These are phyloP conservation scores for Lonchura striata DNA, from an alignment of 2,113 vertebrate genomes.

Conservation along the genomic window DNA sequence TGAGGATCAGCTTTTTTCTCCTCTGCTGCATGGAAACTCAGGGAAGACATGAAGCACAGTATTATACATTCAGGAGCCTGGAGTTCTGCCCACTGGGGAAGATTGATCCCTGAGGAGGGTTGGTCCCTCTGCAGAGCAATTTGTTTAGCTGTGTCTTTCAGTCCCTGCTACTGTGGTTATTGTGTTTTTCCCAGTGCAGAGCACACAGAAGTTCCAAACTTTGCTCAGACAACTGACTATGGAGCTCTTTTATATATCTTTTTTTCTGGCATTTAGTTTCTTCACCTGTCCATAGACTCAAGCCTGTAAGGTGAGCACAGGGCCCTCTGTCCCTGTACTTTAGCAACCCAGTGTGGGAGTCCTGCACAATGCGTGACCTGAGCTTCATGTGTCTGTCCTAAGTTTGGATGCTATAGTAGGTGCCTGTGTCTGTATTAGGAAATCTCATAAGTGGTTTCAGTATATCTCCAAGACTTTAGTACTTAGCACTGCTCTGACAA, in stretches of 20 bases:
- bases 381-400: not conserved
- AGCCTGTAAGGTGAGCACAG: not conserved
- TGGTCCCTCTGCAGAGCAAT: accelerated
- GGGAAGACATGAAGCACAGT: not conserved
- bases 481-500: not conserved
- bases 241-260: not conserved
- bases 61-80: not conserved
- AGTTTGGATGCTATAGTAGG: not conserved
- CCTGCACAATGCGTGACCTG: not conserved
- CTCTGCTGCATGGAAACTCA: not conserved
- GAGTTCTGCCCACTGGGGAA: not conserved
- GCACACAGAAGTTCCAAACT: not conserved
- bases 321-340: not conserved
- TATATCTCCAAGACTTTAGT: not conserved
- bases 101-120: not conserved
- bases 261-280: not conserved
- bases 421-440: not conserved
- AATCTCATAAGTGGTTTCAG: not conserved
- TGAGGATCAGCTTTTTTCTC: not conserved
- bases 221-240: not conserved
- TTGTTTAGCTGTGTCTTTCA: not conserved
- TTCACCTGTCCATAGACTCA: not conserved
- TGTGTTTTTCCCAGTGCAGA: not conserved
- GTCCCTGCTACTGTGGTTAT: not conserved
- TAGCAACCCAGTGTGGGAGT: not conserved